Base-by-base conservation (phyloP, 2,888 invertebrate species). In the Diaperis boleti region DNA sequence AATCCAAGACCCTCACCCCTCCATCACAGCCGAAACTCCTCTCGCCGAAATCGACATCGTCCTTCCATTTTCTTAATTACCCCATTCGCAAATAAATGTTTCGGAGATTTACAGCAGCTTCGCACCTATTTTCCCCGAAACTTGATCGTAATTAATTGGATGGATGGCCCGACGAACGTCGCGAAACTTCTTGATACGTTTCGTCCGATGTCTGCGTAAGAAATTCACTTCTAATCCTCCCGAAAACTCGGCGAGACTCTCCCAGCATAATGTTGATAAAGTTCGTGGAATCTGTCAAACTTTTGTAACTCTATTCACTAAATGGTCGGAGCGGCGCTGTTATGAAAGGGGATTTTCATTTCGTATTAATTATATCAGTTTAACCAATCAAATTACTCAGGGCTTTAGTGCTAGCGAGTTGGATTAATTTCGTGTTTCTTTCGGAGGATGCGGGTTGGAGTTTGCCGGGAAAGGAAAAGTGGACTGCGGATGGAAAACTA, bases 261-360 rank as follows among this genome's bases (percentile, higher is more conserved):
- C 65, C 59, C 41, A 66, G 69, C 68, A 73, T 69, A 72, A 73
- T 70, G 72, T 71, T 72, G 73, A 72, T 72, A 71, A 73, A 73
- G 71, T 72, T 70, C 65, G 65, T 68, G 68, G 71, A 70, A 72
- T 72, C 72, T 73, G 73, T 75, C 75, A 74, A 74, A 75, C 72
- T 75, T 75, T 74, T 73, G 72, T 71, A 75, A 75, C 72, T 73
- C 69, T 69, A 74, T 74, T 72, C 70, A 60, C 69, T 57, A 66
- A 70, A 72, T 69, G 68, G 69, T 66, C 57, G 57, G 60, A 68
- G 67, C 69, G 69, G 61, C 66, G 69, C 60, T 71, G 69, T 69
- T 69, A 62, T 69, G 69, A 70, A 69, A 68, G 57, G 69, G 70
- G 71, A 72, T 72, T 74, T 72, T 71, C 74, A 71, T 72, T 72